These are phyloP conservation scores for Lonchura striata DNA, from an alignment of 2,113 vertebrate genomes.

Conservation along the genomic window DNA sequence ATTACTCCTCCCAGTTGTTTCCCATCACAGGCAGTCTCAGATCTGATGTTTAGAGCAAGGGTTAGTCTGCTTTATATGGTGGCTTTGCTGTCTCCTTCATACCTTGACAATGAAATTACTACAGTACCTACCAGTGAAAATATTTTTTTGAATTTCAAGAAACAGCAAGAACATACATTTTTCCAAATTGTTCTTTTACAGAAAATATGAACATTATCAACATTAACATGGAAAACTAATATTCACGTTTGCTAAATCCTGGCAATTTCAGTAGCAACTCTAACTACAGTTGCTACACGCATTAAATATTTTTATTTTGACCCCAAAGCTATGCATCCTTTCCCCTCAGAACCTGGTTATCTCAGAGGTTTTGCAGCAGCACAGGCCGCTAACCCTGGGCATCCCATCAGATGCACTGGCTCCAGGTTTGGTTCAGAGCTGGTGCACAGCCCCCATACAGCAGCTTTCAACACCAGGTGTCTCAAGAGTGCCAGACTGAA, in stretches of 20 bases:
- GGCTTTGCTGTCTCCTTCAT: not conserved
- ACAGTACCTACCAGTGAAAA: not conserved
- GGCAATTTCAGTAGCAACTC: not conserved
- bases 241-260: not conserved
- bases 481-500: not conserved
- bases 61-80: not conserved
- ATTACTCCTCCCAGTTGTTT: not conserved
- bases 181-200: not conserved
- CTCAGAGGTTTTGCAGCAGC: not conserved
- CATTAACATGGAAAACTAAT: not conserved
- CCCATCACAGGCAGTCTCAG: not conserved
- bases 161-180: rapidly evolving
- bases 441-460: not conserved
- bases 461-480: not conserved
- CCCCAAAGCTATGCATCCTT: not conserved
- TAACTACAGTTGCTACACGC: not conserved
- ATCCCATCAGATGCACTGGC: not conserved
- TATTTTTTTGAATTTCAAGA: not conserved
- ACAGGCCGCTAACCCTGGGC: not conserved
- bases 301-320: not conserved
- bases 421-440: not conserved
- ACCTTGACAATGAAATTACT: not conserved
- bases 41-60: not conserved
- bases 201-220: not conserved
- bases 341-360: not conserved